These are phyloP conservation scores for Entomobrya proxima DNA, from an alignment of 2,888 invertebrate genomes.

Conservation along the genomic window DNA sequence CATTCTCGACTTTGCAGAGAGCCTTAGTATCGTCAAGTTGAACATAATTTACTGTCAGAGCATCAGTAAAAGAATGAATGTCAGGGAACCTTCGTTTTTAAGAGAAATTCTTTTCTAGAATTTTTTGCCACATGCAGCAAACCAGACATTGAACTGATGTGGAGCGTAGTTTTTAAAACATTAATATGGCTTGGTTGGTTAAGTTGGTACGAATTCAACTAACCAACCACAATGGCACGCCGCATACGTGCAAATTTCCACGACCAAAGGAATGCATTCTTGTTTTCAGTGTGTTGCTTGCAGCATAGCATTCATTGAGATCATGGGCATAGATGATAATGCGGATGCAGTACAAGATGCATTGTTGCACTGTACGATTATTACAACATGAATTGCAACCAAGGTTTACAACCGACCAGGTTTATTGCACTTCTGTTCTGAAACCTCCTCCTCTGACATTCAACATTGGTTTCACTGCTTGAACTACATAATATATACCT, in stretches of 20 bases:
- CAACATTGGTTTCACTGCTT: conserved; percentile 43
- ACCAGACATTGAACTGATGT: conserved; percentile 31
- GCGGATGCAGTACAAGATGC: conserved; percentile 35
- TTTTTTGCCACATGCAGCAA: not conserved
- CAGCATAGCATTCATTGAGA: conserved; percentile 17
- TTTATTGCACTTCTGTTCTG: conserved; percentile 63
- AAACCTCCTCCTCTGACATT: conserved; percentile 56
- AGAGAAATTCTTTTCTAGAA: conserved; percentile 33
- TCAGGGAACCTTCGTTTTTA: conserved; percentile 38
- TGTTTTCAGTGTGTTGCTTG: not conserved
- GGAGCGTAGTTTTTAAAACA: conserved; percentile 2
- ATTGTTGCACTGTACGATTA: conserved; percentile 29
- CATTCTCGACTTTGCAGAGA: conserved; percentile 3
- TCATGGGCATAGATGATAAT: conserved; percentile 9
- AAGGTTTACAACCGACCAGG: conserved; percentile 56
- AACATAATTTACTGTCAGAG: conserved; percentile 46
- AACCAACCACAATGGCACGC: conserved; percentile 27
- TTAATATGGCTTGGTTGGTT: conserved; percentile 3
- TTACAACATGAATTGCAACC: conserved; percentile 51
- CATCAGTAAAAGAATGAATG: conserved; percentile 31
- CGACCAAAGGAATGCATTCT: not conserved
- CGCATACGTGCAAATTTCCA: not conserved
- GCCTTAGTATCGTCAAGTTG: not conserved
- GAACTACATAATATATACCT: conserved; percentile 10
- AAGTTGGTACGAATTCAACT: not conserved